Evolutionary conservation across 2,113 vertebrate genomes (phyloP), one percentile per base, ranked within the genome.

Genomic region (Micronycteris hirsuta): DNA sequence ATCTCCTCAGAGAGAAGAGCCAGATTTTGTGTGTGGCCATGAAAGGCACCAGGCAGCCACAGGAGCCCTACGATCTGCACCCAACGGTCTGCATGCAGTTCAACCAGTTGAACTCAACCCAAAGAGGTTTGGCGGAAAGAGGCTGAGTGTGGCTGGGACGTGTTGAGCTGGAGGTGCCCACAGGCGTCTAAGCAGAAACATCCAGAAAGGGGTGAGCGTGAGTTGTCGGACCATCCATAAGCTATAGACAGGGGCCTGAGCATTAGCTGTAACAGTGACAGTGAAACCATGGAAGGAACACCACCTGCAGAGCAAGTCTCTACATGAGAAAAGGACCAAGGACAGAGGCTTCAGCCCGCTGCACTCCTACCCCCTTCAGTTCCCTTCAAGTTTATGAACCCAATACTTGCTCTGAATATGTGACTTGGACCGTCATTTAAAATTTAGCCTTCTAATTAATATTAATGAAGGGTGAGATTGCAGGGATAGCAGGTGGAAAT

Each of bases 331-430:
- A 26, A 38, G 0, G 38, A 11, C 16, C 5, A 2, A 31, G 73
- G 73, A 6, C 14, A 4, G 41, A 22, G 63, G 12, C 85, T 31
- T 22, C 0, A 5, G 43, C 13, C 4, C 0, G 16, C 6, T 0
- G 1, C 7, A 1, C 11, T 10, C 6, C 70, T 8, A 6, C 4
- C 7, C 33, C 52, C 1, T 3, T 1, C 3, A 11, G 0, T 1
- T 7, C 28, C 33, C 74, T 19, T 1, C 10, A 28, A 1, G 3
- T 9, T 3, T 14, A 4, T 1, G 33, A 36, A 36, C 16, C 61
- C 22, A 45, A 0, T 1, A 13, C 74, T 52, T 6, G 4, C 82
- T 70, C 38, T 20, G 31, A 70, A 19, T 2, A 33, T 54, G 47
- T 28, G 15, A 24, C 58, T n/a, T 36, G 10, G 22, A 54, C 65